Percentiles rank a stretch among this genome's conserved stretches.
These are phyloP conservation scores for Armadillidium nasatum DNA, from an alignment of 1,140 invertebrate species.

Conservation along the genomic window DNA sequence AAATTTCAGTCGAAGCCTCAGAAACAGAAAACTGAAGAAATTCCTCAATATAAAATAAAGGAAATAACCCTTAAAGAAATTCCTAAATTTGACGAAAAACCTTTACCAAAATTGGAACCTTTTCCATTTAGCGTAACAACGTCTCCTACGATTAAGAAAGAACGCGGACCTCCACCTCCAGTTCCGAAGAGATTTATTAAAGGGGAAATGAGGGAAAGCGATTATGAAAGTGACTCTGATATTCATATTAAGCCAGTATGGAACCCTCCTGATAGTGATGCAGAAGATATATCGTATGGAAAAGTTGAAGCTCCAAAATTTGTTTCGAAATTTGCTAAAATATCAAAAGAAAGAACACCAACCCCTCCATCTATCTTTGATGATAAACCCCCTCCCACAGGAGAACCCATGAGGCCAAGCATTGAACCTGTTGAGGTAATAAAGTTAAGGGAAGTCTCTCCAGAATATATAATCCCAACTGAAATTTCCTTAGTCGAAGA, in stretches of 20 bases:
- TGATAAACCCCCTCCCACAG: conserved; percentile 50
- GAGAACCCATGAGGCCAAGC: conserved; percentile 54
- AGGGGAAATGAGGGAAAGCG: conserved; percentile 64
- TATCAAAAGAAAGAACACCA: conserved; percentile 48
- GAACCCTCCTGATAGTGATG: conserved; percentile 40
- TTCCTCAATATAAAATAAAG: not conserved
- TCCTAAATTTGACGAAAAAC: conserved; percentile 12
- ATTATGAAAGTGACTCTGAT: conserved; percentile 71
- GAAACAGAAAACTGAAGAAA: not conserved
- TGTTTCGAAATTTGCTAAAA: conserved; percentile 41
- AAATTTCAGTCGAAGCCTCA: not conserved
- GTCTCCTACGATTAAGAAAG: conserved; percentile 45
- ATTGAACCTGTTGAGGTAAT: conserved; percentile 56
- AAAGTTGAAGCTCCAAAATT: conserved; percentile 32
- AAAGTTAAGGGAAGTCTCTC: conserved; percentile 10
- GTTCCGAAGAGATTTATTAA: conserved; percentile 64
- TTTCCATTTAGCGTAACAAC: conserved; percentile 37
- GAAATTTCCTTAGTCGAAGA: conserved; percentile 27
- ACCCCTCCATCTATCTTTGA: conserved; percentile 59
- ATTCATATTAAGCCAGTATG: conserved; percentile 59
- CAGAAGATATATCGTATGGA: conserved; percentile 33
- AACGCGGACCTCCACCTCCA: conserved; percentile 51
- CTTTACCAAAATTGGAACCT: conserved; percentile 41
- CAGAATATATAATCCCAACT: conserved; percentile 28
- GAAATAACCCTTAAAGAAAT: conserved; percentile 24